Conservation (phyloP, 2,113 vertebrate species). For the Bolborhynchus lineola region DNA sequence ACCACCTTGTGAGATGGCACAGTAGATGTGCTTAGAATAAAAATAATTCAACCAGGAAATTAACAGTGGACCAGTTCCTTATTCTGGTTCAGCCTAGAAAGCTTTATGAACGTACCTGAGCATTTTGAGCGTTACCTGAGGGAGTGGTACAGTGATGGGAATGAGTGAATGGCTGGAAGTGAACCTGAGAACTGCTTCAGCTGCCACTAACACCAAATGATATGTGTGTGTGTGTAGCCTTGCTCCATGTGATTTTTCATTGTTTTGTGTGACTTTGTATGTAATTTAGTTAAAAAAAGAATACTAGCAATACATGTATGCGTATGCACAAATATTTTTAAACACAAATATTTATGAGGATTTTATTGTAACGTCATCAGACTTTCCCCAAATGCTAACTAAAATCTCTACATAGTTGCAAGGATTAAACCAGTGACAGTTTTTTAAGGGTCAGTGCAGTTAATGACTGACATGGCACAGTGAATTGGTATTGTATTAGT, state of each 20-base stretch:
- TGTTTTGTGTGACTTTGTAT: not conserved
- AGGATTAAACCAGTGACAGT: not conserved
- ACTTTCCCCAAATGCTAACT: not conserved
- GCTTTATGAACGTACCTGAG: not conserved
- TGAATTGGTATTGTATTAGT: not conserved
- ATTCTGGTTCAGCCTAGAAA: not conserved
- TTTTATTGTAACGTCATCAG: not conserved
- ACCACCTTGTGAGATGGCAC: not conserved
- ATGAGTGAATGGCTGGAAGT: not conserved
- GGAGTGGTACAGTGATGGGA: not conserved
- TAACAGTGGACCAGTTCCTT: not conserved
- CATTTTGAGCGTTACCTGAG: not conserved
- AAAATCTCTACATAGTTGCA: not conserved
- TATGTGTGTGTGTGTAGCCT: not conserved
- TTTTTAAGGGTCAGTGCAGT: not conserved
- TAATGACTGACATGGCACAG: not conserved
- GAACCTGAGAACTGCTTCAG: not conserved
- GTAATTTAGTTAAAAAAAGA: not conserved
- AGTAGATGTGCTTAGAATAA: not conserved
- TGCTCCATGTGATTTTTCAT: not conserved
- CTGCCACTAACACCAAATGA: not conserved
- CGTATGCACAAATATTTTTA: not conserved
- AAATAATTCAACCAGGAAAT: not conserved
- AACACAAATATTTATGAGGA: not conserved
- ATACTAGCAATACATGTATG: constrained; percentile 1